Evolutionary conservation across 2,888 invertebrate species (phyloP).

Genomic region (Drosophila emarginata): DNA sequence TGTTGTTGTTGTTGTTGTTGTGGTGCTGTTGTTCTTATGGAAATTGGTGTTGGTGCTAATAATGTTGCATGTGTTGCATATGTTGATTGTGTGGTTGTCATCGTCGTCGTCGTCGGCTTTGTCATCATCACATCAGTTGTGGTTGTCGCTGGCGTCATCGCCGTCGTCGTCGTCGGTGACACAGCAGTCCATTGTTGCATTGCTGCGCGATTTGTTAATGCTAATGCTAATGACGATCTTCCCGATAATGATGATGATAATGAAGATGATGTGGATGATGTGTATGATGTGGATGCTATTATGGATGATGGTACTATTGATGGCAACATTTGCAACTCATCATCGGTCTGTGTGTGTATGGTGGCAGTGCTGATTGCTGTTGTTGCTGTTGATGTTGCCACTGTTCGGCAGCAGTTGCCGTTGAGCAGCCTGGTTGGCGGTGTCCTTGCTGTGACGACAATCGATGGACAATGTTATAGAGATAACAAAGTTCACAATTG

Average conservation of each 20-base stretch:
- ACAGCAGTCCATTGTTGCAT: constrained; percentile 66
- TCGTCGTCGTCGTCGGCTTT: constrained; percentile 15
- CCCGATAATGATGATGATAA: constrained; percentile 13
- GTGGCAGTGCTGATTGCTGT: constrained; percentile 70
- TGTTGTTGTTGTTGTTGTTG: constrained; percentile 38
- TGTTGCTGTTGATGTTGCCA: constrained; percentile 24
- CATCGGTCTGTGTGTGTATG: constrained; percentile 81
- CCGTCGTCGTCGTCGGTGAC: constrained; percentile 44
- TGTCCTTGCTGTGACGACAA: constrained; percentile 23
- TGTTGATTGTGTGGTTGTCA: constrained; percentile 57
- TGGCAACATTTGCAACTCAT: constrained; percentile 44
- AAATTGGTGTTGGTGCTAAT: constrained; percentile 31
- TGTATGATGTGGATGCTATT: constrained; percentile 16
- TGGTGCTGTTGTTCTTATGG: constrained; percentile 34
- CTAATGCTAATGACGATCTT: constrained; percentile 7
- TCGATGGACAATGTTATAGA: constrained; percentile 25
- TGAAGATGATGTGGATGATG: constrained; percentile 32
- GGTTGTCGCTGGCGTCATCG: constrained; percentile 28
- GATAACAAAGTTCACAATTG: constrained; percentile 46
- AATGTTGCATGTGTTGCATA: constrained; percentile 28
- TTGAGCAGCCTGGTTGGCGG: constrained; percentile 34
- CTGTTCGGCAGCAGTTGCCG: constrained; percentile 33
- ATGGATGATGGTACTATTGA: constrained; percentile 28
- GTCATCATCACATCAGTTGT: background rate
- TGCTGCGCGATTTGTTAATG: constrained; percentile 49